These are phyloP conservation scores for Alethe castanea DNA, from an alignment of 2,113 vertebrate genomes.

Conservation along the genomic window DNA sequence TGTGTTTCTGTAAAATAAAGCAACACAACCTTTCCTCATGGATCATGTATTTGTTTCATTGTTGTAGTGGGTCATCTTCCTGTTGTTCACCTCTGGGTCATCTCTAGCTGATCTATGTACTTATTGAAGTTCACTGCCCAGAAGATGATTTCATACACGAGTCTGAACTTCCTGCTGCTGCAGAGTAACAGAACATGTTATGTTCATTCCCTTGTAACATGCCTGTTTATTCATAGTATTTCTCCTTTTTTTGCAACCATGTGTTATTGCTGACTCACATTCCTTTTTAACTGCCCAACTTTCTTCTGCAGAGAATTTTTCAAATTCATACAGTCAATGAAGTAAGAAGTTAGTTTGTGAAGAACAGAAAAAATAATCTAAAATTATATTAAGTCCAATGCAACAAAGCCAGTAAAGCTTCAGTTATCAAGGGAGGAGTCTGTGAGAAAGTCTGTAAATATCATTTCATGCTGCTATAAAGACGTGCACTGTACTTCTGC, in stretches of 20 bases:
- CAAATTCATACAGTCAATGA: neutral
- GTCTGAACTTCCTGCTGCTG: neutral
- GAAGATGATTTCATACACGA: neutral
- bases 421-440: neutral
- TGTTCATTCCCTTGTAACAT: neutral
- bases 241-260: neutral
- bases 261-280: neutral
- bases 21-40: neutral
- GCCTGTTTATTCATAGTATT: neutral
- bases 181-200: neutral
- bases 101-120: neutral
- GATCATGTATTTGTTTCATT: neutral
- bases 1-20: neutral
- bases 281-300: neutral
- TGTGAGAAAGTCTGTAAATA: neutral
- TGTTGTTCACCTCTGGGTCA: neutral
- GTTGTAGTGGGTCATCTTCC: neutral
- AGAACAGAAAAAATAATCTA: neutral
- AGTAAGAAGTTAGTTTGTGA: neutral
- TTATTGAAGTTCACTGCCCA: neutral
- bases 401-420: neutral
- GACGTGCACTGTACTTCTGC: neutral
- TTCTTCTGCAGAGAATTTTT: neutral
- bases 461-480: neutral
- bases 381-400: neutral